Percentiles rank a stretch among this genome's conserved stretches.
Conservation (phyloP, 2,797 vertebrate species). For the Graptemys geographica region DNA sequence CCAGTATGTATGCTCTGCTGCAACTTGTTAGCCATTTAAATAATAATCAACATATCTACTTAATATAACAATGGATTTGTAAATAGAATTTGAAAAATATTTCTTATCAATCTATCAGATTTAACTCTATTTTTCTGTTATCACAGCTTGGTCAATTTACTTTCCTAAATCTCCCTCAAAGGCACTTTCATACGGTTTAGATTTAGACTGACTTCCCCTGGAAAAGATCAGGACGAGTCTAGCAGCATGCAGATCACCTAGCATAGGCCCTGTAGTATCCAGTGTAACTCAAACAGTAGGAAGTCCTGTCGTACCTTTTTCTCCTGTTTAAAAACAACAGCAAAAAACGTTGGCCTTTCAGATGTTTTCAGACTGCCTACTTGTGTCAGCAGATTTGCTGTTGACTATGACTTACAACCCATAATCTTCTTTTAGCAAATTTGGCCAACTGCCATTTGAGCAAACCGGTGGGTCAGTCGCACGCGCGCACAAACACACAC, state of each 20-base stretch:
- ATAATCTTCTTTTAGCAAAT: slow-evolving; percentile 39
- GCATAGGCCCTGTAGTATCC: neutral
- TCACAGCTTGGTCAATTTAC: slow-evolving; percentile 16
- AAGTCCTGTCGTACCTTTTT: neutral
- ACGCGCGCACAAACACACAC: neutral
- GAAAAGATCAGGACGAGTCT: slow-evolving; percentile 8
- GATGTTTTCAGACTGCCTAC: slow-evolving; percentile 38
- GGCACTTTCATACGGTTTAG: slow-evolving; percentile 15
- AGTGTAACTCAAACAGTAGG: slow-evolving; percentile 17
- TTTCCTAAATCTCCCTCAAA: neutral
- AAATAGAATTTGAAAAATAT: neutral
- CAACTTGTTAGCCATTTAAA: neutral
- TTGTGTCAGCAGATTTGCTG: slow-evolving; percentile 64
- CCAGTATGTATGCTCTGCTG: neutral
- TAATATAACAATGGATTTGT: neutral
- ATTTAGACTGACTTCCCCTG: neutral
- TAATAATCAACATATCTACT: neutral
- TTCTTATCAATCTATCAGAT: neutral
- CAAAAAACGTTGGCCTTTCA: slow-evolving; percentile 37
- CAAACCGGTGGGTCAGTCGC: neutral
- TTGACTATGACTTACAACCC: slow-evolving; percentile 17
- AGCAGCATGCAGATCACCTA: neutral
- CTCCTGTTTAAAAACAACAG: neutral
- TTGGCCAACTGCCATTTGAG: slow-evolving; percentile 61
- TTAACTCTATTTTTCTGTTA: neutral